phyloP scores from a whole-genome alignment of 1,140 invertebrate species.

The Planococcus citri region DNA sequence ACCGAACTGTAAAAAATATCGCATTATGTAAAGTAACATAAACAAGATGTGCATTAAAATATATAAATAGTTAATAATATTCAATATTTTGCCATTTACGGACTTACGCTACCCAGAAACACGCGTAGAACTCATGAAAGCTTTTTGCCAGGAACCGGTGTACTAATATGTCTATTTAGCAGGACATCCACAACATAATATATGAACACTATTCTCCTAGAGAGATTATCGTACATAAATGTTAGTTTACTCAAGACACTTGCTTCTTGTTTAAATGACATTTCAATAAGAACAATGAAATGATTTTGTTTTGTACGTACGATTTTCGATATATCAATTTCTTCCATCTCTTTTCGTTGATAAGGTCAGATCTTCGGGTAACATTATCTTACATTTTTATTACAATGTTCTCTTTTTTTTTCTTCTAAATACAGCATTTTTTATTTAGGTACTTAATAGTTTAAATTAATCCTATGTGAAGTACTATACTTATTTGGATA shows the following conservation, averaged over 20 bases:
- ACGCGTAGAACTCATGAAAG: background rate
- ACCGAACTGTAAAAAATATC: no score
- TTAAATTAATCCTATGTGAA: no score
- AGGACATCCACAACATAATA: constrained; percentile 7
- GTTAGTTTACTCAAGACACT: background rate
- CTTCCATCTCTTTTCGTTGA: no score
- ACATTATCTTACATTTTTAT: no score
- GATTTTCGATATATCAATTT: background rate
- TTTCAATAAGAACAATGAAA: constrained; percentile 10
- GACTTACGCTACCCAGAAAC: constrained; percentile 6
- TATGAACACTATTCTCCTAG: constrained; percentile 4
- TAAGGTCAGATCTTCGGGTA: no score
- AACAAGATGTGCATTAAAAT: no score
- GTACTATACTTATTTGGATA: no score
- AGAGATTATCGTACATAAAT: constrained; percentile 5
- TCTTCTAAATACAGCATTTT: no score
- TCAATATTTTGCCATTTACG: background rate
- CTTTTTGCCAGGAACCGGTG: background rate
- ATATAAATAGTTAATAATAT: constrained; percentile 4
- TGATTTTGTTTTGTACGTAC: constrained; percentile 10
- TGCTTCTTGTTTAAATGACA: background rate
- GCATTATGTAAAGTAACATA: no score
- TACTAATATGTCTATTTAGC: background rate
- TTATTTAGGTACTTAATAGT: no score
- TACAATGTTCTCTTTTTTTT: no score